These are phyloP conservation scores for Labia minor DNA, from an alignment of 2,888 invertebrate genomes.

Conservation along the genomic window DNA sequence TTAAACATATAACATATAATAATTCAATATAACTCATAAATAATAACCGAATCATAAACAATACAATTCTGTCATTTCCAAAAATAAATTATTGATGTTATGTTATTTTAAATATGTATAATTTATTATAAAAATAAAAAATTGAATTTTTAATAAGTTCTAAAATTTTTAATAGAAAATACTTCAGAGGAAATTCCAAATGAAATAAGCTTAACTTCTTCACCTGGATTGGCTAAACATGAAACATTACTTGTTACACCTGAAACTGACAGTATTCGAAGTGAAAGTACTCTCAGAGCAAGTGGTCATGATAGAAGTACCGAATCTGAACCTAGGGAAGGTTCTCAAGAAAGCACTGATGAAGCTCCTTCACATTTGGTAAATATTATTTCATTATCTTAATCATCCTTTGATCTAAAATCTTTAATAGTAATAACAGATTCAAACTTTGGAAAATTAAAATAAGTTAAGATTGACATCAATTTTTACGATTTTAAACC, in stretches of 20 bases:
- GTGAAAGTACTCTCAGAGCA: constrained; percentile 28
- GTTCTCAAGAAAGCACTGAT: constrained; percentile 44
- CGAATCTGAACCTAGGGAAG: constrained; percentile 43
- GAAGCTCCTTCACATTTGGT: constrained; percentile 33
- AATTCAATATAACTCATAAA: too few species aligned
- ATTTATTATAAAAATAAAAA: too few species aligned
- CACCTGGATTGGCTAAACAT: constrained; percentile 35
- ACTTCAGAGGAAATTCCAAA: constrained; percentile 41
- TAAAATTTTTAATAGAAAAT: constrained; percentile 30
- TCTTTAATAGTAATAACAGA: neutral
- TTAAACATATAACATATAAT: too few species aligned
- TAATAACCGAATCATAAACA: too few species aligned
- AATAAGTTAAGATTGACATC: too few species aligned
- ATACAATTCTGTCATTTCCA: too few species aligned
- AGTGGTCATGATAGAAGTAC: constrained; percentile 38
- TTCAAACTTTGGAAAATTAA: constrained; percentile 18
- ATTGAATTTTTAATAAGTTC: too few species aligned
- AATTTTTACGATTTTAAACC: too few species aligned
- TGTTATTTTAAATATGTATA: too few species aligned
- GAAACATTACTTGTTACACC: constrained; percentile 32
- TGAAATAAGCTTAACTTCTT: constrained; percentile 33
- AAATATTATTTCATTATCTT: constrained; percentile 18
- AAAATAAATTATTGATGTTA: too few species aligned
- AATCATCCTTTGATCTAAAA: constrained; percentile 29
- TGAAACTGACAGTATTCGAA: constrained; percentile 21